Evolutionary conservation across 2,797 vertebrate species (phyloP).

Genomic region (Pitangus sulphuratus): DNA sequence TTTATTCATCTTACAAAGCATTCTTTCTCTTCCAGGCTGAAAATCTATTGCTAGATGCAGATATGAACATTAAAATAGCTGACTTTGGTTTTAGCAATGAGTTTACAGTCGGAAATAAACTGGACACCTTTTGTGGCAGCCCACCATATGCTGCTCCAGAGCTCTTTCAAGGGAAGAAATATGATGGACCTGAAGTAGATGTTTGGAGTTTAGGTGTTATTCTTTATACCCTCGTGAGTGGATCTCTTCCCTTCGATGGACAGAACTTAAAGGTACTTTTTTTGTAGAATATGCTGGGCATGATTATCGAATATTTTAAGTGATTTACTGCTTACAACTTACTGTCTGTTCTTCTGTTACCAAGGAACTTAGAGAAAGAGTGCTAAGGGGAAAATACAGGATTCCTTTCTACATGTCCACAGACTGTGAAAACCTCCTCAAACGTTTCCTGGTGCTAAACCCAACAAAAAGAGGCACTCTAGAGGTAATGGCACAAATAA

Average conservation of each 20-base stretch:
- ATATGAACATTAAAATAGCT: conserved; percentile 99
- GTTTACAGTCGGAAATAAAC: conserved; percentile 95
- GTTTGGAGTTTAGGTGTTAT: conserved; percentile 99
- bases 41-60: conserved; percentile 95
- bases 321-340: not conserved
- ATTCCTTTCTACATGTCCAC: conserved; percentile 99
- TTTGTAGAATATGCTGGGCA: not conserved
- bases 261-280: conserved; percentile 93
- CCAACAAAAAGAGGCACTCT: conserved; percentile 96
- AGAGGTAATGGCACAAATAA: conserved; percentile 85
- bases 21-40: conserved; percentile 86
- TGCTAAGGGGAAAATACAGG: conserved; percentile 96
- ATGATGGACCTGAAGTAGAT: conserved; percentile 96
- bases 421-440: conserved; percentile 99
- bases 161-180: conserved; percentile 98
- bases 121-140: conserved; percentile 97
- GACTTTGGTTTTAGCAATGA: conserved; percentile 99
- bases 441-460: conserved; percentile 98
- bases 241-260: conserved; percentile 96
- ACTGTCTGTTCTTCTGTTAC: not conserved
- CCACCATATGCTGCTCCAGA: conserved; percentile 96
- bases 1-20: not conserved
- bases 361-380: conserved; percentile 95
- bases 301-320: not conserved
- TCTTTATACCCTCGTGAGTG: conserved; percentile 96